These are phyloP conservation scores for Macrophya alboannulata DNA, from an alignment of 2,888 invertebrate genomes.

Conservation along the genomic window DNA sequence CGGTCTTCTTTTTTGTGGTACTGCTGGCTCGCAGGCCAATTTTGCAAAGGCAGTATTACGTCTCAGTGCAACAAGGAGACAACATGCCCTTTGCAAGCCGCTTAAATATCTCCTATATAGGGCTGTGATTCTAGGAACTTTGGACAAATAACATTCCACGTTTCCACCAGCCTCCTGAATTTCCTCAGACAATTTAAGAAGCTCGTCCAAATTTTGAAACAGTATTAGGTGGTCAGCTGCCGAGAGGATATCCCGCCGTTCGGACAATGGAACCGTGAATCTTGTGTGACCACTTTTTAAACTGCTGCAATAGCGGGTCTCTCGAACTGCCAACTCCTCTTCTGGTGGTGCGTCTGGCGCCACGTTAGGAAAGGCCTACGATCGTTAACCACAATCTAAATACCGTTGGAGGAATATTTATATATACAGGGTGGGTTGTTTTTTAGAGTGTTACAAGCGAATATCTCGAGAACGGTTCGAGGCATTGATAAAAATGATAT, in stretches of 20 bases:
- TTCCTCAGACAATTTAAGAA: constrained; percentile 90
- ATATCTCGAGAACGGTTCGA: no score
- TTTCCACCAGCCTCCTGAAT: constrained; percentile 90
- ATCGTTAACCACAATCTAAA: constrained; percentile 27
- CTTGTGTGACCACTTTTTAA: constrained; percentile 91
- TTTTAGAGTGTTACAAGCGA: no score
- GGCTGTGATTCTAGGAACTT: constrained; percentile 88
- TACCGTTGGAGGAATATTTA: constrained; percentile 80
- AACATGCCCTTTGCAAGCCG: constrained; percentile 92
- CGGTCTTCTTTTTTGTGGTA: constrained; percentile 89
- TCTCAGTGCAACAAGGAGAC: constrained; percentile 86
- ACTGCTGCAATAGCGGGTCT: constrained; percentile 90
- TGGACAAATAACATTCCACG: constrained; percentile 84
- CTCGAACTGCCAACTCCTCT: constrained; percentile 88
- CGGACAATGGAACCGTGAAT: constrained; percentile 89
- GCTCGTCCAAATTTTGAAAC: constrained; percentile 93
- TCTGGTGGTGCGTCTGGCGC: constrained; percentile 86
- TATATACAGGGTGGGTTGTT: neutral
- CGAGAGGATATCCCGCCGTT: constrained; percentile 89
- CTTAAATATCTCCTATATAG: constrained; percentile 92
- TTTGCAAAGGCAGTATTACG: constrained; percentile 89
- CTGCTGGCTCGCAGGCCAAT: constrained; percentile 90
- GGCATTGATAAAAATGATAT: no score
- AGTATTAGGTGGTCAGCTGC: constrained; percentile 89
- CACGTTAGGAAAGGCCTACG: constrained; percentile 73